Base-by-base conservation (phyloP, 2,888 invertebrate genomes). In the Silvanus unidentatus region DNA sequence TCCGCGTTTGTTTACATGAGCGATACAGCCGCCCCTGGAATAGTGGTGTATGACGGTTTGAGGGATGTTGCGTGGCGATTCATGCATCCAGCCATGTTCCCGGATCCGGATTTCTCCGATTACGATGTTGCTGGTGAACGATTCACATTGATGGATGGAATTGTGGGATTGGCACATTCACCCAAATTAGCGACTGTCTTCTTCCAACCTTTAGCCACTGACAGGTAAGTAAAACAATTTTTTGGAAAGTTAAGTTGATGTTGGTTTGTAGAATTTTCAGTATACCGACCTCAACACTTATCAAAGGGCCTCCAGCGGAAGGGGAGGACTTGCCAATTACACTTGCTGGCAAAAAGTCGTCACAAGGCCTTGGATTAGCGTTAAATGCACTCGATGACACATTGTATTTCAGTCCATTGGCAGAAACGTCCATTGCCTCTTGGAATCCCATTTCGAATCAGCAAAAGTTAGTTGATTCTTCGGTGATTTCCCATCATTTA, bases 31-130 rank as follows among this genome's bases (percentile, higher is more conserved):
- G 86, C 86, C 46, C 86, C 88, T 59, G 79, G 75, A 40, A 55
- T 80, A 6, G 58, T 80, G 1, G 75, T 80, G 1, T 84, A 84
- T 62, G 88, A 91, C 58, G 84, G 81, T 8, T 73, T 77, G 2
- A 79, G 80, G 36, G 88, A 88, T 64, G 79, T 82, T 50, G 86
- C 89, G 22, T 90, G 90, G 89, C 76, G 90, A 39, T 75, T 87
- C 2, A 77, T 82, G 16, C 89, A 90, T 69, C 84, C 89, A 0
- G 80, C 85, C 38, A 90, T 91, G 89, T 88, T 84, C 69, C 90
- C 90, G 0, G 84, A 90, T 73, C 89, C 90, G 0, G 84, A 89
- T 68, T 79, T 83, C 53, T 81, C 86, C 0, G 82, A 82, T 54
- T 85, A 86, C 52, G 80, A 78, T 71, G 85, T 91, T 48, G 80